Percentiles rank a stretch among this genome's conserved stretches.
Conservation (phyloP, 2,797 vertebrate species). For the Acanthurus tractus region DNA sequence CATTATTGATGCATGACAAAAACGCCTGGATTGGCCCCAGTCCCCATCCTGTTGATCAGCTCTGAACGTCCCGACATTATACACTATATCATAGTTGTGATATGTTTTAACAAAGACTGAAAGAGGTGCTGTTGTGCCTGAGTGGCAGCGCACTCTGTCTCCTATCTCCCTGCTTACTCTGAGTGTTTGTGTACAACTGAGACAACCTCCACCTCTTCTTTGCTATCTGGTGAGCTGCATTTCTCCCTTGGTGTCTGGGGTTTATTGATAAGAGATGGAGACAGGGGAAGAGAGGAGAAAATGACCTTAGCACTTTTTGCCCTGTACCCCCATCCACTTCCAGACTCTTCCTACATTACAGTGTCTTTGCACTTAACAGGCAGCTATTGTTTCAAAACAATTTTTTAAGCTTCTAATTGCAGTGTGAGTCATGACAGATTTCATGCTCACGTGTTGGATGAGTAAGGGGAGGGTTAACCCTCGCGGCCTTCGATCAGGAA, state of each 20-base stretch:
- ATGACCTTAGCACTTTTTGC: constrained; percentile 43
- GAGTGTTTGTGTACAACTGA: constrained; percentile 41
- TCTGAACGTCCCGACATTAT: constrained; percentile 8
- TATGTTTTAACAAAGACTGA: constrained; percentile 29
- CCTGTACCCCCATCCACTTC: not conserved
- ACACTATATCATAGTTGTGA: constrained; percentile 16
- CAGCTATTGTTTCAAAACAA: constrained; percentile 1
- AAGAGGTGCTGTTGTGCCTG: constrained; percentile 31
- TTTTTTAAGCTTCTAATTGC: not conserved
- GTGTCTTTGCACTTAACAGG: constrained; percentile 3
- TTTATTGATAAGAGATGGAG: constrained; percentile 79
- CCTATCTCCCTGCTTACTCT: constrained; percentile 23
- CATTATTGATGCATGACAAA: constrained; percentile 10
- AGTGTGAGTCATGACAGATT: constrained; percentile 8
- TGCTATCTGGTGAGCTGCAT: constrained; percentile 74
- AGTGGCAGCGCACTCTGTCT: constrained; percentile 32
- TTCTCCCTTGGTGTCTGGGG: constrained; percentile 73
- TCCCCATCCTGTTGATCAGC: not conserved
- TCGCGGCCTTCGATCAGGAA: not conserved
- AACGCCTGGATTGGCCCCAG: not conserved
- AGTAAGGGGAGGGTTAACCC: not conserved
- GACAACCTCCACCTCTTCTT: constrained; percentile 51
- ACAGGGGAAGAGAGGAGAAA: constrained; percentile 46
- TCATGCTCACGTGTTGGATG: not conserved
- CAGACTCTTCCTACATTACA: not conserved